A percentile compares a stretch with the other conserved stretches of the same genome.
Conservation (phyloP, 2,888 invertebrate genomes). For the Desoria tigrina region DNA sequence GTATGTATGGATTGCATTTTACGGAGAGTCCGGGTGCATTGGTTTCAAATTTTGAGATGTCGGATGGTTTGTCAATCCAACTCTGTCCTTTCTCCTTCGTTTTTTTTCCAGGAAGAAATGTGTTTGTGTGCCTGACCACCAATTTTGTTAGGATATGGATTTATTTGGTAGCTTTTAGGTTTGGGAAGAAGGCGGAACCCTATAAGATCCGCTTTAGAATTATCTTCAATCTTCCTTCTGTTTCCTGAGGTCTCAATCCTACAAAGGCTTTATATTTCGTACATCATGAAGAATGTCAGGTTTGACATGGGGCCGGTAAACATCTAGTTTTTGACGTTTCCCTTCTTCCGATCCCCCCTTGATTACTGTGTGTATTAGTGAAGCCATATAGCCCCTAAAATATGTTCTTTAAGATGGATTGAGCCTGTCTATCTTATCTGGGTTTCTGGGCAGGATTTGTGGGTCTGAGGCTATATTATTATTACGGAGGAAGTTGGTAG, state of each 20-base stretch:
- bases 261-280: too few relatives aligned
- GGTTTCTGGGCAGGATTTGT: not conserved
- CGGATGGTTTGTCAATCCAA: too few relatives aligned
- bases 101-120: too few relatives aligned
- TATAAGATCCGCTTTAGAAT: not conserved
- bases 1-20: too few relatives aligned
- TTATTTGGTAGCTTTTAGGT: not conserved
- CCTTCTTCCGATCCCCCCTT: not conserved
- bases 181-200: not conserved
- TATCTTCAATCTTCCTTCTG: too few relatives aligned
- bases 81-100: too few relatives aligned
- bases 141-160: not conserved
- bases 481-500: too few relatives aligned
- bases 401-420: constrained; percentile 6
- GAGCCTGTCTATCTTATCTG: not conserved
- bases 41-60: too few relatives aligned
- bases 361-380: not conserved
- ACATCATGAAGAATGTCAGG: constrained; percentile 17
- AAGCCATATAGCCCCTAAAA: not conserved
- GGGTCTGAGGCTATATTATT: not conserved
- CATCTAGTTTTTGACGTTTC: constrained; percentile 6
- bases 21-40: too few relatives aligned
- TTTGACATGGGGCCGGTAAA: constrained; percentile 15
- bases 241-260: too few relatives aligned
- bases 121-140: too few relatives aligned